Conservation (phyloP, 2,113 vertebrate species). For the Mirounga angustirostris region DNA sequence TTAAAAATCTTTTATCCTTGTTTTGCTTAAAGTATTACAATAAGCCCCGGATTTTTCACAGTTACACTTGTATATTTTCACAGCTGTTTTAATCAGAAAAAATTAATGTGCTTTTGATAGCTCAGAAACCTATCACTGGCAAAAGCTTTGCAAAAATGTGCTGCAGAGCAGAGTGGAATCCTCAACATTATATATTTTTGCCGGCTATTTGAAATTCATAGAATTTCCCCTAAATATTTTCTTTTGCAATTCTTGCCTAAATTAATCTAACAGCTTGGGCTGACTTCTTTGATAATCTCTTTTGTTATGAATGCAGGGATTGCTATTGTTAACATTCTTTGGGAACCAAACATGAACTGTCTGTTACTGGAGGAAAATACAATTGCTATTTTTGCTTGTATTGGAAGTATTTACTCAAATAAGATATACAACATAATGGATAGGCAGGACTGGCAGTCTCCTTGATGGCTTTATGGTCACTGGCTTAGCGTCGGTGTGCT, state of each 20-base stretch:
- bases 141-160: conserved; percentile 68
- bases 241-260: conserved; percentile 67
- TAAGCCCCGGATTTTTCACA: conserved; percentile 73
- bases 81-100: conserved; percentile 80
- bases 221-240: conserved; percentile 70
- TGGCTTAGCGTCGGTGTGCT: conserved; percentile 9
- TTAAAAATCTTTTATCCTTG: conserved; percentile 70
- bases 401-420: conserved; percentile 77
- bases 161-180: conserved; percentile 67
- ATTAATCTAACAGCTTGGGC: conserved; percentile 74
- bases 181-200: conserved; percentile 61
- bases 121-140: conserved; percentile 76
- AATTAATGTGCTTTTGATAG: conserved; percentile 79
- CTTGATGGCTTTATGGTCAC: conserved; percentile 47
- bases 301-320: conserved; percentile 57
- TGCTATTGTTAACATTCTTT: conserved; percentile 47
- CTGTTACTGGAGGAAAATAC: conserved; percentile 52
- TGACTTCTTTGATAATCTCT: conserved; percentile 69
- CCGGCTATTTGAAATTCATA: conserved; percentile 73
- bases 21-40: conserved; percentile 80
- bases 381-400: conserved; percentile 74
- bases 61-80: conserved; percentile 76
- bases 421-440: conserved; percentile 53
- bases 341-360: conserved; percentile 66
- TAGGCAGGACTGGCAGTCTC: neutral